A percentile compares a stretch with the other conserved stretches of the same genome.
phyloP scores from a whole-genome alignment of 2,113 vertebrate genomes.

The Labrus mixtus region DNA sequence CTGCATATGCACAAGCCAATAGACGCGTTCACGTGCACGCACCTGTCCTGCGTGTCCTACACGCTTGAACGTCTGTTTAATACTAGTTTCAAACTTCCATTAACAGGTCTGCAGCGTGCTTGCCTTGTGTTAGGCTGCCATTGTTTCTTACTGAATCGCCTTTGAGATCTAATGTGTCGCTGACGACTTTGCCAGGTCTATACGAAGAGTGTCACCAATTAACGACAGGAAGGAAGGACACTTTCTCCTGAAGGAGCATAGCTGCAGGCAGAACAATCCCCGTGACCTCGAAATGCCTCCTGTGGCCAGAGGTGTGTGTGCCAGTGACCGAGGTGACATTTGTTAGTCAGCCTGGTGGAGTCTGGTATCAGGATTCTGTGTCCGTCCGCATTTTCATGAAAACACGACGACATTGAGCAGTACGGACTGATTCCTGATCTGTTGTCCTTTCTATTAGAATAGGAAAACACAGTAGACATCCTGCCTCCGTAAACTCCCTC shows the following conservation, averaged over 20 bases:
- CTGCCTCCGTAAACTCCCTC: conserved; percentile 47
- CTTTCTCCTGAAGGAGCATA: conserved; percentile 61
- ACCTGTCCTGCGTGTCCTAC: conserved; percentile 31
- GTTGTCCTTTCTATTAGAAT: conserved; percentile 68
- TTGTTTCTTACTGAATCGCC: conserved; percentile 41
- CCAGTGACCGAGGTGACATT: conserved; percentile 70
- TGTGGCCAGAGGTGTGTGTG: conserved; percentile 66
- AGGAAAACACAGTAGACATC: conserved; percentile 60
- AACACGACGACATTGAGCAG: conserved; percentile 36
- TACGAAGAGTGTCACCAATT: conserved; percentile 66
- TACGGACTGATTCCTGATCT: conserved; percentile 54
- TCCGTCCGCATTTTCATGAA: conserved; percentile 16
- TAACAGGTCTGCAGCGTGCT: neutral
- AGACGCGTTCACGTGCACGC: conserved; percentile 3
- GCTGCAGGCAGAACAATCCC: conserved; percentile 68
- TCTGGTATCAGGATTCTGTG: conserved; percentile 33
- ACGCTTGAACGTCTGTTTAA: conserved; percentile 27
- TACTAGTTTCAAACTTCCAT: conserved; percentile 49
- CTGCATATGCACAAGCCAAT: conserved; percentile 29
- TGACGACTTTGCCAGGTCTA: conserved; percentile 50
- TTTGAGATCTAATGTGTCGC: conserved; percentile 55
- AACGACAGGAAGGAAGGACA: conserved; percentile 66
- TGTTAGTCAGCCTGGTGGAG: conserved; percentile 62
- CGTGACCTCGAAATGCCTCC: conserved; percentile 75
- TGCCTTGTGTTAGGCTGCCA: conserved; percentile 16